Base-by-base conservation (phyloP, 1,140 invertebrate genomes). In the Hypsibius dujardini region DNA sequence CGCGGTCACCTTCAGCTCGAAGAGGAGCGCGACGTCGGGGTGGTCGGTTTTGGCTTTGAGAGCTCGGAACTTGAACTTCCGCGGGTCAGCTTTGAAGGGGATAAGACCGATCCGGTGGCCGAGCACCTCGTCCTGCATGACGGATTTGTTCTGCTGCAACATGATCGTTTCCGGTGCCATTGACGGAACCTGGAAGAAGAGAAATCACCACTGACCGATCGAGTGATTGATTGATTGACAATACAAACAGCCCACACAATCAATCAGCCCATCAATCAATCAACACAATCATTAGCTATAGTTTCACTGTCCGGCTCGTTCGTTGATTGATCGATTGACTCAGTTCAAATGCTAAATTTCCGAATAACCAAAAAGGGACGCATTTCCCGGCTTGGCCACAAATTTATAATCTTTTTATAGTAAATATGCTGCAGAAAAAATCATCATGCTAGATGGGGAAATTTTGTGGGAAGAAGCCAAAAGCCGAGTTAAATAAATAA, bases 121-220 rank as follows among this genome's bases (percentile, higher is more conserved):
- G 47, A 99, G 80, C 2, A 98, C 90, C 84, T 98, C 95, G 82
- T 98, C 95, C 79, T 92, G 93, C 73, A 99, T 88, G 59, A 98
- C 86, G 69, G 91, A 93, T 40, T 94, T 98, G 76, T 99, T 99
- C 79, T 96, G 95, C 76, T 87, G 86, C 72, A 99, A 87, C 77
- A 87, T 85, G 2, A 98, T 91, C 81, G 95, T 95, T 77, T 98
- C 95, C 77, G 98, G 93, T 1, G 95, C 95, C 90, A 99, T 98
- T 59, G 89, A 93, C 15, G 95, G 95, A 15, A 88, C 84, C 84
- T 86, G 73, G 71, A 78, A 76, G 50, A 74, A 59, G 7, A 46
- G 40, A 14, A 28, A 73, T n/a, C 50, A n/a, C 7, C 50, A 7
- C 7, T 12, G 50, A 56, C 7, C 50, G 50, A 56, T 56, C n/a